phyloP scores from a whole-genome alignment of 2,113 vertebrate genomes.

The Syngnathus floridae region DNA sequence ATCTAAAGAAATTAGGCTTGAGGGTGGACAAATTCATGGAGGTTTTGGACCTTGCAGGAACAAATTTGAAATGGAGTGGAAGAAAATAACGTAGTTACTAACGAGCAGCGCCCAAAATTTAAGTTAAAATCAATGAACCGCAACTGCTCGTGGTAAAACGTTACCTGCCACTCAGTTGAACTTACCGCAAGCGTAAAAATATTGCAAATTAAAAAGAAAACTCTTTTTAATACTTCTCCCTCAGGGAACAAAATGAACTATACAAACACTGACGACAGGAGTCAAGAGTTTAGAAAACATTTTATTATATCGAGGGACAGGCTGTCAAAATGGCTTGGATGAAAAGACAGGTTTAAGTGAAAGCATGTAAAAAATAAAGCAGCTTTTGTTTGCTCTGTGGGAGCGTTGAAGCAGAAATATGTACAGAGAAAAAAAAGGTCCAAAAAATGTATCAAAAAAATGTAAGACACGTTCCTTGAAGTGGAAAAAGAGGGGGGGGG shows the following conservation, averaged over 20 bases:
- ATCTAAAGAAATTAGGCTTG: no score
- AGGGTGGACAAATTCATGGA: no score
- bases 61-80: no score
- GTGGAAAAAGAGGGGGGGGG: slow-evolving; percentile 62
- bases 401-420: slow-evolving; percentile 85
- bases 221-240: background rate
- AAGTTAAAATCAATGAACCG: no score
- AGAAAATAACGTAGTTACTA: no score
- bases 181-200: no score
- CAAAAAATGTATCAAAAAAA: slow-evolving; percentile 37
- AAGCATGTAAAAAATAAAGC: slow-evolving; percentile 81
- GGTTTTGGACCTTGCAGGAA: no score
- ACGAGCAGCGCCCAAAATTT: no score
- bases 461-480: slow-evolving; percentile 81
- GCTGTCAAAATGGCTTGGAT: slow-evolving; percentile 87
- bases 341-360: slow-evolving; percentile 78
- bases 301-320: slow-evolving; percentile 85
- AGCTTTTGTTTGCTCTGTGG: slow-evolving; percentile 75
- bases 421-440: slow-evolving; percentile 75
- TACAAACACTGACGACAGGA: slow-evolving; percentile 4
- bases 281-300: slow-evolving; percentile 59
- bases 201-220: no score
- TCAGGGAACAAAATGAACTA: background rate
- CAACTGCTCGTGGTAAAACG: no score
- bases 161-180: no score